phyloP scores from a whole-genome alignment of 1,140 invertebrate genomes.

The Trachymyrmex cornetzi region DNA sequence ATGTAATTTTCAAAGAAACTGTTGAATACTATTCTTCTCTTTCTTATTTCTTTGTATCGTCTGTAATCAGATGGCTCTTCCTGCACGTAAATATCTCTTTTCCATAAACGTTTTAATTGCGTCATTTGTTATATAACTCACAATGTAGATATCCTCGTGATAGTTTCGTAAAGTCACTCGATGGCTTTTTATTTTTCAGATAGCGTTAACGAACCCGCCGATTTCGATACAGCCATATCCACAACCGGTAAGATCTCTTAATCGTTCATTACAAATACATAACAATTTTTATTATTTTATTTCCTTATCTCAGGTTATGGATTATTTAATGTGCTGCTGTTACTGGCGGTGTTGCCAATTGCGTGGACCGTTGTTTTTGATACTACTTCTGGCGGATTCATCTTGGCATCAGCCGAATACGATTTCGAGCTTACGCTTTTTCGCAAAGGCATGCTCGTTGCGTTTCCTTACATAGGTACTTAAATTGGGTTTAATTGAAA shows the following conservation, averaged over 20 bases:
- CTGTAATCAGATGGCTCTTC: neutral
- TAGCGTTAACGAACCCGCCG: slow-evolving; percentile 67
- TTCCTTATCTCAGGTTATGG: slow-evolving; percentile 79
- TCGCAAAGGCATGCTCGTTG: slow-evolving; percentile 81
- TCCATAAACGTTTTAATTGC: slow-evolving; percentile 21
- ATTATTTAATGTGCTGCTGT: slow-evolving; percentile 83
- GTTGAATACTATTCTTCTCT: neutral
- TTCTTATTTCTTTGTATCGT: neutral
- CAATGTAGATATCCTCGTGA: neutral
- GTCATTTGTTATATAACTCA: slow-evolving; percentile 40
- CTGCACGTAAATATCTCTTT: neutral
- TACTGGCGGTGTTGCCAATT: slow-evolving; percentile 81
- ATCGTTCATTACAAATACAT: neutral
- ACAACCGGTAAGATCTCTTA: slow-evolving; percentile 76
- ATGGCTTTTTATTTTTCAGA: slow-evolving; percentile 64
- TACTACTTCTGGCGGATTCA: slow-evolving; percentile 82
- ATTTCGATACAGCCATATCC: slow-evolving; percentile 80
- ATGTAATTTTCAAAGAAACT: neutral
- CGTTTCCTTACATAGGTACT: slow-evolving; percentile 82
- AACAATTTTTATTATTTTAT: neutral
- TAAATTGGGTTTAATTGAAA: neutral
- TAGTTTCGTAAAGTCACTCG: neutral
- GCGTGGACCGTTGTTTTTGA: slow-evolving; percentile 82
- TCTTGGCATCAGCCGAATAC: slow-evolving; percentile 84
- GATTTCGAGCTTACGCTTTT: slow-evolving; percentile 81